Evolutionary conservation across 64 coral and sea anemone species (phyloP).

Genomic region (Stichodactyla mertensii): DNA sequence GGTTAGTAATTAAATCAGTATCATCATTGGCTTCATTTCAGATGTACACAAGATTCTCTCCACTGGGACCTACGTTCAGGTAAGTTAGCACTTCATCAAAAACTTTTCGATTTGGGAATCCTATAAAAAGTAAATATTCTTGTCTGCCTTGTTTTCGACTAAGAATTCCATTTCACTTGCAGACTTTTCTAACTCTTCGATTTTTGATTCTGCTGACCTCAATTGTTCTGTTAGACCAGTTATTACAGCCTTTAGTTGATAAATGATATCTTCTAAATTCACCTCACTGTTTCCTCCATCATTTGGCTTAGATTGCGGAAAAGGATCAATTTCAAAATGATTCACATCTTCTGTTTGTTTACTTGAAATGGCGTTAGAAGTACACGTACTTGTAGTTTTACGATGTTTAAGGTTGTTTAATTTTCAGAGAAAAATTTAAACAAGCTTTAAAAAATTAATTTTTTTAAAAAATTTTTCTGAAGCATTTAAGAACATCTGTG

Average conservation of each 20-base stretch:
- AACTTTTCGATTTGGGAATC: constrained; percentile 27
- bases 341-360: background rate
- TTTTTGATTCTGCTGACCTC: constrained; percentile 1
- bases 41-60: too few relatives aligned
- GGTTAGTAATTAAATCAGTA: too few relatives aligned
- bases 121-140: constrained; percentile 32
- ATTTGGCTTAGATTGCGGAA: too few relatives aligned
- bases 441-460: too few relatives aligned
- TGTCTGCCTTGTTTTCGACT: constrained; percentile 24
- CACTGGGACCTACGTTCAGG: too few relatives aligned
- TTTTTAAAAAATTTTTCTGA: too few relatives aligned
- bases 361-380: background rate
- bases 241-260: constrained; percentile 4
- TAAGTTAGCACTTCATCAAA: constrained; percentile 15
- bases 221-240: background rate
- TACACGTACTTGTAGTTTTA: background rate
- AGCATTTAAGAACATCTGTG: too few relatives aligned
- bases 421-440: too few relatives aligned
- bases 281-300: background rate
- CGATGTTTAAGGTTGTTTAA: background rate
- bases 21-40: too few relatives aligned
- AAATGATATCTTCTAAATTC: background rate
- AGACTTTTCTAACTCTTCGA: constrained; percentile 7
- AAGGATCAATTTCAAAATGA: too few relatives aligned
- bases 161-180: constrained; percentile 6